Conservation (phyloP, 2,113 vertebrate species). For the Phocoena phocoena region DNA sequence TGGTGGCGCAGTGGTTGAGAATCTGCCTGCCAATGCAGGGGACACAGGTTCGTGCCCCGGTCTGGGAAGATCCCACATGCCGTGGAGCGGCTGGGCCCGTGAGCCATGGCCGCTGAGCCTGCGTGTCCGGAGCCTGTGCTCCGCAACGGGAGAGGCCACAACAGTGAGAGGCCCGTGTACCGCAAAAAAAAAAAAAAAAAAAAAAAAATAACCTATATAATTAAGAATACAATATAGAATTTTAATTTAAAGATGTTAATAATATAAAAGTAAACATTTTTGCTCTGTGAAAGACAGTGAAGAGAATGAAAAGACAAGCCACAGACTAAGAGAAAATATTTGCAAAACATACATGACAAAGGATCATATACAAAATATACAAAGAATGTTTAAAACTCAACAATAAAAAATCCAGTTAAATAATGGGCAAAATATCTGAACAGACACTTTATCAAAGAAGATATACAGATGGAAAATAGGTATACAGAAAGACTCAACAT, state of each 20-base stretch:
- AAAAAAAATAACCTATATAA: neutral
- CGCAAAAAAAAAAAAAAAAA: no score
- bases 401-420: neutral
- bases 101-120: no score
- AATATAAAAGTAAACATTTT: neutral
- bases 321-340: neutral
- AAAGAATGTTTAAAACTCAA: neutral
- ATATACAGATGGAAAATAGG: neutral
- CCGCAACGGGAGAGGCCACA: no score
- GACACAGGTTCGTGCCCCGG: no score
- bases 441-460: neutral
- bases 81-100: no score
- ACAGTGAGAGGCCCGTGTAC: no score
- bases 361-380: neutral
- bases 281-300: neutral
- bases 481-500: neutral
- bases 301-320: neutral
- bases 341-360: neutral
- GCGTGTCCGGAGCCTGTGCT: no score
- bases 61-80: no score
- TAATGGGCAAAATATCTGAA: neutral
- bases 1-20: no score
- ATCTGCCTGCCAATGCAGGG: no score
- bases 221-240: neutral
- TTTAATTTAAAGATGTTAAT: neutral